phyloP scores from a whole-genome alignment of 1,140 invertebrate species.

The Cotesia glomerata region DNA sequence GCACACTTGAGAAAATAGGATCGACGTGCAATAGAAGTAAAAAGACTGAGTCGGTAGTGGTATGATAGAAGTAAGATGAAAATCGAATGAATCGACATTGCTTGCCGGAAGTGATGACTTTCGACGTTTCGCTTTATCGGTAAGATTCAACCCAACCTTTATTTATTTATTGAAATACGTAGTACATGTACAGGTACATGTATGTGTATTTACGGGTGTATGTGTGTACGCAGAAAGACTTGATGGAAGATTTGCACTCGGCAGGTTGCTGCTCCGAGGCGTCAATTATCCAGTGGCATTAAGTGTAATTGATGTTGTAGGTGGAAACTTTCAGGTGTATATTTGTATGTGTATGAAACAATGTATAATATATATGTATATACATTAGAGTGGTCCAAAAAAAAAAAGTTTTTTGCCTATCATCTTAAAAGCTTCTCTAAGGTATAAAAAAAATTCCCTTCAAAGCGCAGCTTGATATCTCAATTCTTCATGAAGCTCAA shows the following conservation, averaged over 20 bases:
- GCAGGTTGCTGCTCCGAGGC: conserved; percentile 12
- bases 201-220: not conserved
- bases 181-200: not conserved
- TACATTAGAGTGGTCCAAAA: too few relatives aligned
- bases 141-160: not conserved
- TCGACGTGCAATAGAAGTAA: not conserved
- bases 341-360: not conserved
- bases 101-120: conserved; percentile 18
- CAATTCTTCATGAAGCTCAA: too few relatives aligned
- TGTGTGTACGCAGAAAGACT: not conserved
- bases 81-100: not conserved
- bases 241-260: conserved; percentile 18
- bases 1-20: not conserved
- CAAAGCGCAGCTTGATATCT: too few relatives aligned
- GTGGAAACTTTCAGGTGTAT: not conserved
- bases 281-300: conserved; percentile 28
- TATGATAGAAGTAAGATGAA: not conserved
- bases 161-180: too few relatives aligned
- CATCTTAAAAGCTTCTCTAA: too few relatives aligned
- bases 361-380: too few relatives aligned
- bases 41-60: not conserved
- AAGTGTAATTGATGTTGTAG: conserved; percentile 23
- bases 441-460: too few relatives aligned
- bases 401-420: too few relatives aligned
- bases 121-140: conserved; percentile 3